These are phyloP conservation scores for Iguana delicatissima DNA, from an alignment of 2,797 vertebrate species.

Conservation along the genomic window DNA sequence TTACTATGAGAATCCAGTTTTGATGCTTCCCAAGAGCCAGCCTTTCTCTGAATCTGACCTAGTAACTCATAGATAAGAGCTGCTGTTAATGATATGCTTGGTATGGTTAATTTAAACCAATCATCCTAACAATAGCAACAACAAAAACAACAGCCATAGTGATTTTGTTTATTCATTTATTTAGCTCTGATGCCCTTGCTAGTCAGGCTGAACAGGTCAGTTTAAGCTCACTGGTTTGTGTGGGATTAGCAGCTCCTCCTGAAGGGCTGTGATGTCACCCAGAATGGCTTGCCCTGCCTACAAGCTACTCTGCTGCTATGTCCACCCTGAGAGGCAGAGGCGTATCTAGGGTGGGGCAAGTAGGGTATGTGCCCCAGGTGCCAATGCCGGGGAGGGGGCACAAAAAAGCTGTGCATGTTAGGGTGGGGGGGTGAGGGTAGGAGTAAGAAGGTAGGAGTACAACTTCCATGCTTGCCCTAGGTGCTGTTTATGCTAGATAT, in stretches of 20 bases:
- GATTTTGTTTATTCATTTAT: too few relatives aligned
- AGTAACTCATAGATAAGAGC: not conserved
- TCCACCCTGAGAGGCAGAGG: too few relatives aligned
- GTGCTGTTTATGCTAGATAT: too few relatives aligned
- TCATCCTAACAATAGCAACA: not conserved
- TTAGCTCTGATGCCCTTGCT: not conserved
- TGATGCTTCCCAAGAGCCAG: not conserved
- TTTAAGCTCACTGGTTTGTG: not conserved
- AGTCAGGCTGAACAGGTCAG: not conserved
- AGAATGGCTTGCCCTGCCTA: not conserved
- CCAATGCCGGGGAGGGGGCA: too few relatives aligned
- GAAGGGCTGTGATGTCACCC: not conserved
- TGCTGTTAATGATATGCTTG: not conserved
- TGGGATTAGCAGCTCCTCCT: not conserved
- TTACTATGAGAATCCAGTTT: not conserved
- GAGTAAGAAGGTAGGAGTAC: too few relatives aligned
- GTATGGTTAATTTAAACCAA: not conserved
- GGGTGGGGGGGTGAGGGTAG: too few relatives aligned
- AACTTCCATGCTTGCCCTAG: too few relatives aligned
- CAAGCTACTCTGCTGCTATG: not conserved
- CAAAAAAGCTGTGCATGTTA: too few relatives aligned
- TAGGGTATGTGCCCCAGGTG: too few relatives aligned
- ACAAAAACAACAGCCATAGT: not conserved
- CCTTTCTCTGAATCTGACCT: not conserved
- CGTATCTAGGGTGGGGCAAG: too few relatives aligned